Percentiles rank a stretch among this genome's conserved stretches.
Evolutionary conservation across 2,113 vertebrate genomes (phyloP).

Genomic region (Microcebus griseorufus): DNA sequence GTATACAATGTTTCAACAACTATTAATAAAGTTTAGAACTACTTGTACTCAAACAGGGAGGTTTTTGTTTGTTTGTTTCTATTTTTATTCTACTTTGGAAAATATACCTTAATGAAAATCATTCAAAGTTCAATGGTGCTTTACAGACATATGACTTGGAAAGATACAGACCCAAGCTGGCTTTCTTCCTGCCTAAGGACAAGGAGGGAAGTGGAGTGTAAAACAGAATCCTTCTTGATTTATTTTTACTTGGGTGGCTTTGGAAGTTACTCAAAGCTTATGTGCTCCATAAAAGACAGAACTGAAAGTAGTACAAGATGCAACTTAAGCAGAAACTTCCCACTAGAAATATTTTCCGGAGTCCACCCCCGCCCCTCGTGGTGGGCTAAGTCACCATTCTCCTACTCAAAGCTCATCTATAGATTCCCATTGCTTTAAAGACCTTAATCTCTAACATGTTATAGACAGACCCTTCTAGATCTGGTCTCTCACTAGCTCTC

Average conservation of each 20-base stretch:
- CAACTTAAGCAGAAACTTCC: slow-evolving; percentile 60
- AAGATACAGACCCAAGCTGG: slow-evolving; percentile 60
- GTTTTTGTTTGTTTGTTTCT: slow-evolving; percentile 39
- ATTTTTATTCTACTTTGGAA: slow-evolving; percentile 51
- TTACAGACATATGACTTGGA: slow-evolving; percentile 80
- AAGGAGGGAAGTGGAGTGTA: slow-evolving; percentile 63
- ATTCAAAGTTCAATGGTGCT: slow-evolving; percentile 72
- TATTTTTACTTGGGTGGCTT: slow-evolving; percentile 63
- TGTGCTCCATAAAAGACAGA: slow-evolving; percentile 69
- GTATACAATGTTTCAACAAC: not conserved
- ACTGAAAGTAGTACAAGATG: slow-evolving; percentile 58
- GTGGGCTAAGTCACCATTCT: not conserved
- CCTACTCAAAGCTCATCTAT: not conserved
- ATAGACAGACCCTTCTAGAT: not conserved
- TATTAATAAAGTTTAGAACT: slow-evolving; percentile 7
- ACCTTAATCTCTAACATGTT: not conserved
- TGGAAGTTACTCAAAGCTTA: slow-evolving; percentile 69
- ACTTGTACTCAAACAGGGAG: slow-evolving; percentile 1
- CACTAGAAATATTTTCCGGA: slow-evolving; percentile 51
- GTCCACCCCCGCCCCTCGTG: not conserved
- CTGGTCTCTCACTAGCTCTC: not conserved
- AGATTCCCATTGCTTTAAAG: not conserved
- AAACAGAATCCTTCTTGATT: slow-evolving; percentile 66
- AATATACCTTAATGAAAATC: slow-evolving; percentile 71
- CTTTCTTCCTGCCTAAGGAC: slow-evolving; percentile 79